These are phyloP conservation scores for Shargacucullia verbasci DNA, from an alignment of 2,888 invertebrate genomes.

Conservation along the genomic window DNA sequence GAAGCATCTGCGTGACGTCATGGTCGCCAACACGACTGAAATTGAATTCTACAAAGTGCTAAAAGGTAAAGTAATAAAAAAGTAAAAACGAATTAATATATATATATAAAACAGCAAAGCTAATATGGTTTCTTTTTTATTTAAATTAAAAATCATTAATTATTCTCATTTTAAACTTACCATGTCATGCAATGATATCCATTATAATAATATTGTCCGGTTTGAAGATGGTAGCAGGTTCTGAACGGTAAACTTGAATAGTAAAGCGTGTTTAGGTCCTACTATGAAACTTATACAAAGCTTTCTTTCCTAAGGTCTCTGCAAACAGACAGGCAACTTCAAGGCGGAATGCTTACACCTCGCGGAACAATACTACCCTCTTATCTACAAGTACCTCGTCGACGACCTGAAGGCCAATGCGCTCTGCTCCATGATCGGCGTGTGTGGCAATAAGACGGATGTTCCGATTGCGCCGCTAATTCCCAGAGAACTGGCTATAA, in stretches of 20 bases:
- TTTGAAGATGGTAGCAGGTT: no score
- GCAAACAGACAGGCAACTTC: constrained; percentile 94
- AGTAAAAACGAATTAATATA: no score
- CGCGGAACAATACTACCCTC: constrained; percentile 93
- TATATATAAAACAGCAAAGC: no score
- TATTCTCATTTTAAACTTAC: no score
- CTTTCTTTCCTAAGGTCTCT: constrained; percentile 87
- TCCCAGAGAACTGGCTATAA: constrained; percentile 81
- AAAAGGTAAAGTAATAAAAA: constrained; percentile 85
- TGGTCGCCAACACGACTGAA: constrained; percentile 96
- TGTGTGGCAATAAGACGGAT: constrained; percentile 88
- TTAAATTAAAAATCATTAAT: no score
- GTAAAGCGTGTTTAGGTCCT: no score
- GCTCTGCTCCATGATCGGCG: constrained; percentile 92
- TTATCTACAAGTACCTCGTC: constrained; percentile 92
- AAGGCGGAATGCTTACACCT: constrained; percentile 92
- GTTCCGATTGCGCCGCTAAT: constrained; percentile 90
- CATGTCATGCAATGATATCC: no score
- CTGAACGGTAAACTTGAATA: no score
- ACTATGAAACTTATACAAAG: background rate
- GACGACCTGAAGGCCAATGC: constrained; percentile 91
- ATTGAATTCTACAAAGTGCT: constrained; percentile 93
- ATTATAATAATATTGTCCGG: no score
- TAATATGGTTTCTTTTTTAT: no score
- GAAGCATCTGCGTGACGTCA: constrained; percentile 92